Evolutionary conservation across 2,797 vertebrate species (phyloP).

Genomic region (Euphonia xanthogaster): DNA sequence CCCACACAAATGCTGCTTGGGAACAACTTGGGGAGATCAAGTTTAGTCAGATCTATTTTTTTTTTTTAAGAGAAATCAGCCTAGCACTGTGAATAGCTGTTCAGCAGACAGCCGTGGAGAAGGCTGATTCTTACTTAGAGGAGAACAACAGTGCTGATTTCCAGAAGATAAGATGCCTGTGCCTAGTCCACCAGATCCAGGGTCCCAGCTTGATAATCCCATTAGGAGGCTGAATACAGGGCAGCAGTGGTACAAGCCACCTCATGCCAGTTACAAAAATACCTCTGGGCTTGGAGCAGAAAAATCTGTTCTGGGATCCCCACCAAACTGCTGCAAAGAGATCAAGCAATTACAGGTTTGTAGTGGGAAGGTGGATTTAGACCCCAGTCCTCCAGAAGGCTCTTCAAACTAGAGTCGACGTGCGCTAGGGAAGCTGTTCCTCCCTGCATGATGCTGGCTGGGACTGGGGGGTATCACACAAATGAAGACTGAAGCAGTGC

Average conservation of each 20-base stretch:
- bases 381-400: neutral
- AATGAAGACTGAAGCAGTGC: neutral
- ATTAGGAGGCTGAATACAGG: neutral
- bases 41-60: neutral
- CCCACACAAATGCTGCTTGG: constrained; percentile 18
- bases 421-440: neutral
- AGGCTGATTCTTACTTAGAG: neutral
- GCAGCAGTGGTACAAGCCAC: neutral
- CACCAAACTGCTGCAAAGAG: neutral
- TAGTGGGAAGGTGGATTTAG: neutral
- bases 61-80: neutral
- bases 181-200: neutral
- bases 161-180: neutral
- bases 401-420: neutral
- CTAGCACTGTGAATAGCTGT: neutral
- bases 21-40: neutral
- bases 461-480: neutral
- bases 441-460: neutral
- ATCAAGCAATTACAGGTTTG: rapidly evolving
- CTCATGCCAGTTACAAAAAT: neutral
- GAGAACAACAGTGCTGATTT: neutral
- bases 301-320: neutral
- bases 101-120: neutral
- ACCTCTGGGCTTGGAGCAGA: neutral
- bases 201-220: neutral